Conservation (phyloP, 1,140 invertebrate genomes). For the Euwallacea similis region DNA sequence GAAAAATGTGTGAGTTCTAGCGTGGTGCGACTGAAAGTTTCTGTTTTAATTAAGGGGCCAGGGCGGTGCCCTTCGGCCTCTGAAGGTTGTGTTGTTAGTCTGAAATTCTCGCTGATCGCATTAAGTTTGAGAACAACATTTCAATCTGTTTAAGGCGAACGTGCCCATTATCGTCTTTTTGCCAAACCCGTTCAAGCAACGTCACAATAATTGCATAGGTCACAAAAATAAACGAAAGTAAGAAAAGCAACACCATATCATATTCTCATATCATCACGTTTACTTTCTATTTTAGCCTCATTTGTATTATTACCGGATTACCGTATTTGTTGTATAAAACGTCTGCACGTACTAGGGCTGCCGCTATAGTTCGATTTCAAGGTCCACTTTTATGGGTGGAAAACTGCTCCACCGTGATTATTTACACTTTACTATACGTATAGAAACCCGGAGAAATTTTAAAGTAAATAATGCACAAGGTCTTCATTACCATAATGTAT, state of each 20-base stretch:
- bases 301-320: slow-evolving; percentile 24
- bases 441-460: too few species aligned
- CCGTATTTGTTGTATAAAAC: slow-evolving; percentile 24
- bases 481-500: too few species aligned
- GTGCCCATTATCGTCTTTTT: neutral
- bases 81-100: too few species aligned
- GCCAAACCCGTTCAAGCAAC: neutral
- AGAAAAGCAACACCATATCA: slow-evolving; percentile 1
- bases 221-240: slow-evolving; percentile 11
- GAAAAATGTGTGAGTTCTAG: too few species aligned
- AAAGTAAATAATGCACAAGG: too few species aligned
- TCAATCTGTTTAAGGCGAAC: neutral
- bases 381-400: slow-evolving; percentile 20
- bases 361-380: slow-evolving; percentile 7
- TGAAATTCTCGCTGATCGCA: too few species aligned
- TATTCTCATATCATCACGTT: slow-evolving; percentile 34
- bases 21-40: too few species aligned
- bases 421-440: too few species aligned
- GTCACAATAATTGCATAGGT: neutral
- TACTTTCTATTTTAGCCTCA: slow-evolving; percentile 38
- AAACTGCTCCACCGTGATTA: neutral
- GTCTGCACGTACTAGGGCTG: neutral
- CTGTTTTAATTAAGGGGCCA: neutral
- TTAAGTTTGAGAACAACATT: too few species aligned
- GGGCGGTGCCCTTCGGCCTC: too few species aligned